These are phyloP conservation scores for Antedon mediterranea DNA, from an alignment of 53 echinoderm and acorn worm genomes.

Conservation along the genomic window DNA sequence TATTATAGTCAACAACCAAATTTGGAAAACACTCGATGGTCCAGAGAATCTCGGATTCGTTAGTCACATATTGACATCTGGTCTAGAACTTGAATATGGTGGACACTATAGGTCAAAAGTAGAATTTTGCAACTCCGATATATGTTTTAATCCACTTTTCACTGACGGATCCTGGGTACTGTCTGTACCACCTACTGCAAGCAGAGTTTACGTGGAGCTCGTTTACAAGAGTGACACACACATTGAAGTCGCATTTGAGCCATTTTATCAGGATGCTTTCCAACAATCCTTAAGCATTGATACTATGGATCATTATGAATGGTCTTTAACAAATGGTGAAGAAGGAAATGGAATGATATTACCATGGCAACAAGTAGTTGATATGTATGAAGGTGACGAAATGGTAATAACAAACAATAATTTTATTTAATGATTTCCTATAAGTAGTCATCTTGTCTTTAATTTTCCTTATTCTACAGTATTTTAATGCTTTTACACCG, in stretches of 20 bases:
- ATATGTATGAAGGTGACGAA: too few relatives aligned
- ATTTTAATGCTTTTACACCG: too few relatives aligned
- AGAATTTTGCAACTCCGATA: constrained; percentile 19
- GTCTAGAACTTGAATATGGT: neutral
- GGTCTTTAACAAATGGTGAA: constrained; percentile 6
- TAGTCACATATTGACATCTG: neutral
- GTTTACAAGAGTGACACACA: neutral
- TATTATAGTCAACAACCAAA: too few relatives aligned
- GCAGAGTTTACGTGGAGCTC: neutral
- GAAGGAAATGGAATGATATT: too few relatives aligned
- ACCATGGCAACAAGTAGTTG: too few relatives aligned
- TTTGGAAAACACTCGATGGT: too few relatives aligned
- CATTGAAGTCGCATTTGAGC: neutral
- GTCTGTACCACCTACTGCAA: constrained; percentile 8
- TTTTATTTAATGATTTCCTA: too few relatives aligned
- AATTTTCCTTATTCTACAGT: too few relatives aligned
- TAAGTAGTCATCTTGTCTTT: too few relatives aligned
- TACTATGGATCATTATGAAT: too few relatives aligned
- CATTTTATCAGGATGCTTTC: constrained; percentile 7
- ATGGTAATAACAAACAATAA: too few relatives aligned
- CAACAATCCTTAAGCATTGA: neutral
- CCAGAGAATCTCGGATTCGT: too few relatives aligned
- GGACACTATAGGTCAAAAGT: constrained; percentile 1
- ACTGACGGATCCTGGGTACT: constrained; percentile 31
- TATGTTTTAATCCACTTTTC: constrained; percentile 27